Conservation (phyloP, 2,888 invertebrate species). For the Agrotis puta region DNA sequence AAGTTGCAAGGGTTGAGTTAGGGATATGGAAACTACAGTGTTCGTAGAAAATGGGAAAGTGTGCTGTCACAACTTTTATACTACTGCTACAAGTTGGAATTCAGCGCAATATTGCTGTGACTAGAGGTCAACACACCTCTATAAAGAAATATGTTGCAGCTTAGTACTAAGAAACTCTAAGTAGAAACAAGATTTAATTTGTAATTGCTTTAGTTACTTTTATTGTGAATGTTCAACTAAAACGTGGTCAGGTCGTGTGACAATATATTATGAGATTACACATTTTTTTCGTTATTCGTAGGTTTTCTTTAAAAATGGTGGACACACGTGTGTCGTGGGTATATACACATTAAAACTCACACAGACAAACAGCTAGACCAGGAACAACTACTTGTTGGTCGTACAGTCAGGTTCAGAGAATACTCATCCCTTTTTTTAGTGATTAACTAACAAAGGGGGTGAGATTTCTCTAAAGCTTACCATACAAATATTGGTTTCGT, state of each 20-base stretch:
- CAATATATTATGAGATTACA: not conserved
- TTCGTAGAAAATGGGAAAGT: slow-evolving; percentile 45
- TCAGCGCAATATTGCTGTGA: slow-evolving; percentile 40
- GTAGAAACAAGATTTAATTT: slow-evolving; percentile 26
- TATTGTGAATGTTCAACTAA: not conserved
- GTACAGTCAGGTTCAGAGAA: no score
- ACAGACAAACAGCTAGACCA: no score
- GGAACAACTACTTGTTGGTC: no score
- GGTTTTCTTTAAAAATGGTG: no score
- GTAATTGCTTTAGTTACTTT: not conserved
- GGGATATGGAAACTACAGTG: slow-evolving; percentile 25
- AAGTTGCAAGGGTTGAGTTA: slow-evolving; percentile 34
- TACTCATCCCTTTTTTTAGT: no score
- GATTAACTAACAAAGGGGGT: no score
- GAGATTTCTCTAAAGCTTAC: no score
- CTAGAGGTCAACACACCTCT: slow-evolving; percentile 48
- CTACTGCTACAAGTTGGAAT: slow-evolving; percentile 32
- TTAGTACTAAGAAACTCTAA: slow-evolving; percentile 19
- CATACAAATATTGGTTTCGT: no score
- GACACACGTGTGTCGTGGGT: no score
- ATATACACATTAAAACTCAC: no score
- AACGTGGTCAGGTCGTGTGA: not conserved
- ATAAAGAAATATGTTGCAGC: slow-evolving; percentile 25
- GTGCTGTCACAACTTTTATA: slow-evolving; percentile 39
- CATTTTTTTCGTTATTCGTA: not conserved